Conservation (phyloP, 1,140 invertebrate genomes). For the Lepidotrigona ventralis region DNA sequence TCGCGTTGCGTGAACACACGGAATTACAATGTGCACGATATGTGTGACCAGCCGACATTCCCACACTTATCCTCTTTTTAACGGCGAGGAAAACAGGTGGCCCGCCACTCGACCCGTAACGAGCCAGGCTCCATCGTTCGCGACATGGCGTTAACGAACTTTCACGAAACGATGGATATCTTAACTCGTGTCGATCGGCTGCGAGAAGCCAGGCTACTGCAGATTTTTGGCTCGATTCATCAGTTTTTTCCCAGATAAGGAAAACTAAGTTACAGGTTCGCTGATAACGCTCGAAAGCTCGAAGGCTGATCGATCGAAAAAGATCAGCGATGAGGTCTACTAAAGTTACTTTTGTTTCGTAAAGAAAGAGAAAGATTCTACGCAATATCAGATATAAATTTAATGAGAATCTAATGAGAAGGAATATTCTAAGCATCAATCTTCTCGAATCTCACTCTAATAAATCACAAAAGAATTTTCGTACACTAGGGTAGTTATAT, state of each 20-base stretch:
- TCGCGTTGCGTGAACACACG: constrained; percentile 40
- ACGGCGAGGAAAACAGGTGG: constrained; percentile 55
- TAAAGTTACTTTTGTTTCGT: no score
- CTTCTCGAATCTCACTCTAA: no score
- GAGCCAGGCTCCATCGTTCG: constrained; percentile 16
- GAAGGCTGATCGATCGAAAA: no score
- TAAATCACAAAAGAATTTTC: no score
- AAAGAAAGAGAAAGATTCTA: neutral
- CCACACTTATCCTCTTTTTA: constrained; percentile 57
- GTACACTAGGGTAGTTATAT: neutral
- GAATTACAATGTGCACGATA: constrained; percentile 49
- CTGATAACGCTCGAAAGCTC: no score
- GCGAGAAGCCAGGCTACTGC: neutral
- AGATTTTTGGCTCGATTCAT: neutral
- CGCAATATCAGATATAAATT: no score
- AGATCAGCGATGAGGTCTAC: no score
- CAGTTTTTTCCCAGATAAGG: neutral
- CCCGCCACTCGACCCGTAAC: constrained; percentile 38
- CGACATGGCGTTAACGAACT: constrained; percentile 13
- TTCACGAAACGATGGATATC: neutral
- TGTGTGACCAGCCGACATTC: constrained; percentile 50
- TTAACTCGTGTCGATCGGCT: neutral
- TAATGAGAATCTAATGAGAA: no score
- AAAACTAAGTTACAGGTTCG: neutral
- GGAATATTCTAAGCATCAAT: no score